Conservation (phyloP, 2,888 invertebrate species). For the Callyntrura sp. region DNA sequence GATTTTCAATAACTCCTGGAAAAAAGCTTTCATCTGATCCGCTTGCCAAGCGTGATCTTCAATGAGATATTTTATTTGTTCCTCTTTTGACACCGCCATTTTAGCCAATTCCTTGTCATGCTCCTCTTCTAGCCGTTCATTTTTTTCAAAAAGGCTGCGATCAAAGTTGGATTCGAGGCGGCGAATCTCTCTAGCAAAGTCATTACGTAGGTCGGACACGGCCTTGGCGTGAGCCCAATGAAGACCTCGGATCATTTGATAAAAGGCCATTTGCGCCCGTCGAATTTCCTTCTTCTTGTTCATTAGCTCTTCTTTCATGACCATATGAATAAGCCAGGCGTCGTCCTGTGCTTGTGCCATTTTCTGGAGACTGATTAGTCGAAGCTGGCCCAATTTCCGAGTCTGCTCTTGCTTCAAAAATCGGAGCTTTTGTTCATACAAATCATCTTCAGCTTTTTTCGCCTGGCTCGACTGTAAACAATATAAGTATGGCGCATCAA, state of each 20-base stretch:
- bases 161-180: slow-evolving; percentile 72
- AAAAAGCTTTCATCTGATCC: slow-evolving; percentile 75
- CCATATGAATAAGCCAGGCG: slow-evolving; percentile 78
- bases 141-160: slow-evolving; percentile 68
- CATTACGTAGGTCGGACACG: slow-evolving; percentile 70
- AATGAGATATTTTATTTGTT: slow-evolving; percentile 65
- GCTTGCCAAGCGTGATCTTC: slow-evolving; percentile 72
- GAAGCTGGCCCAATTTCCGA: slow-evolving; percentile 76
- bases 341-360: slow-evolving; percentile 80
- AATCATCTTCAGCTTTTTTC: slow-evolving; percentile 66
- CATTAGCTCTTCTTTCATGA: slow-evolving; percentile 75
- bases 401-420: slow-evolving; percentile 78
- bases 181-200: slow-evolving; percentile 76
- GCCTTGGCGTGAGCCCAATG: slow-evolving; percentile 77
- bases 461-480: slow-evolving; percentile 62
- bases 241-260: slow-evolving; percentile 78
- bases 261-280: slow-evolving; percentile 78
- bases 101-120: slow-evolving; percentile 53
- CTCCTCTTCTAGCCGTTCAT: slow-evolving; percentile 70
- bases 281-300: slow-evolving; percentile 76
- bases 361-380: slow-evolving; percentile 70
- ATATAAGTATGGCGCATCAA: no score
- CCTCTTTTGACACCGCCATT: slow-evolving; percentile 67
- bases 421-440: slow-evolving; percentile 71
- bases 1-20: slow-evolving; percentile 75